Evolutionary conservation across 2,113 vertebrate genomes (phyloP).

Genomic region (Vulpes ferrilata): DNA sequence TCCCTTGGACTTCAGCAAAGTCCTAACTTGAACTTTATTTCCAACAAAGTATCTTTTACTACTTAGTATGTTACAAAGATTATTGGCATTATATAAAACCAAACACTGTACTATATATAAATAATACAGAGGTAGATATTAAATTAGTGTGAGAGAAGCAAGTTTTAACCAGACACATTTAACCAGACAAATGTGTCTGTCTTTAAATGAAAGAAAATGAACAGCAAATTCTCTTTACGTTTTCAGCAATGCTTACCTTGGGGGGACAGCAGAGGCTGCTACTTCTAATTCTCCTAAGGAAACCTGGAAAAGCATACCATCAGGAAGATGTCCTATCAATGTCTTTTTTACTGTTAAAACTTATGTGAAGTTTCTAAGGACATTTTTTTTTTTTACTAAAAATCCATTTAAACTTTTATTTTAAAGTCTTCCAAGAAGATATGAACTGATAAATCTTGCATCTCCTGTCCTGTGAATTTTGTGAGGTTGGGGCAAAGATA

Average conservation of each 20-base stretch:
- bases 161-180: background rate
- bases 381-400: background rate
- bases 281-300: background rate
- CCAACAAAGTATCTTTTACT: background rate
- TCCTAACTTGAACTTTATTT: conserved; percentile 52
- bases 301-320: background rate
- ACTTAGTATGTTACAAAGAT: background rate
- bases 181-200: background rate
- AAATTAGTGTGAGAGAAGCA: background rate
- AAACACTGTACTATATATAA: background rate
- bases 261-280: background rate
- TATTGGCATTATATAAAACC: background rate
- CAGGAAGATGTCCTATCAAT: background rate
- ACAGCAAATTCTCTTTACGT: background rate
- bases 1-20: conserved; percentile 2
- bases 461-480: background rate
- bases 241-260: background rate
- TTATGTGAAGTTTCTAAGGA: conserved; percentile 12
- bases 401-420: background rate
- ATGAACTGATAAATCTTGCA: background rate
- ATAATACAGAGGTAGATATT: background rate
- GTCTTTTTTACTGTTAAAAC: background rate
- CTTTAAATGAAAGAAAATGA: conserved; percentile 33
- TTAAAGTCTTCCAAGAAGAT: background rate
- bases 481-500: background rate